Evolutionary conservation across 2,113 vertebrate species (phyloP).

Genomic region (Thamnophis sirtalis): DNA sequence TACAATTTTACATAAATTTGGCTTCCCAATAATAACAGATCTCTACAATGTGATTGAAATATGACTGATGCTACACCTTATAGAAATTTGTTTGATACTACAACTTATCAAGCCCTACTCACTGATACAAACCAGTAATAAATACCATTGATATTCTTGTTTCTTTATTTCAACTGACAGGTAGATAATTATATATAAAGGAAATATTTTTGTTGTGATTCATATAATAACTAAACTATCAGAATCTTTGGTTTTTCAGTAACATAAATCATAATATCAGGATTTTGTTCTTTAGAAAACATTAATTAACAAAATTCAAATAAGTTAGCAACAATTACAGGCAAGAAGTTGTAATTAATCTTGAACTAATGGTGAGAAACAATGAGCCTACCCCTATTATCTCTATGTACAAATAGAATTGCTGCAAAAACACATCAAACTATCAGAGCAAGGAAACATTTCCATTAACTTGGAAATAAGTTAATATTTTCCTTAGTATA

Average conservation of each 20-base stretch:
- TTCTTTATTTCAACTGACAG: background rate
- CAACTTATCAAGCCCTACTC: background rate
- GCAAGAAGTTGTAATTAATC: background rate
- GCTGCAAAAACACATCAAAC: background rate
- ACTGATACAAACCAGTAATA: background rate
- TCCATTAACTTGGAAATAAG: rapidly evolving
- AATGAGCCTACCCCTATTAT: background rate
- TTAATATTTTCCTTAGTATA: constrained; percentile 48
- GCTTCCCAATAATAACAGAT: background rate
- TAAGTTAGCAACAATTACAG: background rate
- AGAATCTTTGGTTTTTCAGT: background rate
- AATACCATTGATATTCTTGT: background rate
- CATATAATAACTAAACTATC: background rate
- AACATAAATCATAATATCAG: constrained; percentile 12
- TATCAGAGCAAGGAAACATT: background rate
- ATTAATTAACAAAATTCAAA: background rate
- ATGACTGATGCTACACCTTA: background rate
- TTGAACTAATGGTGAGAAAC: constrained; percentile 1
- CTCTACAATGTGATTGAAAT: background rate
- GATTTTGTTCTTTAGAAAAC: constrained; percentile 6
- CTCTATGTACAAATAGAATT: background rate
- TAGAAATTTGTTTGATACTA: background rate
- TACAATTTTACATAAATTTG: background rate
- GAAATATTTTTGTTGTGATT: background rate
- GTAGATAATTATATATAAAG: background rate